Evolutionary conservation across 64 coral and sea anemone genomes (phyloP), one percentile per base, ranked within the genome.

Genomic region (Stichodactyla mertensii): DNA sequence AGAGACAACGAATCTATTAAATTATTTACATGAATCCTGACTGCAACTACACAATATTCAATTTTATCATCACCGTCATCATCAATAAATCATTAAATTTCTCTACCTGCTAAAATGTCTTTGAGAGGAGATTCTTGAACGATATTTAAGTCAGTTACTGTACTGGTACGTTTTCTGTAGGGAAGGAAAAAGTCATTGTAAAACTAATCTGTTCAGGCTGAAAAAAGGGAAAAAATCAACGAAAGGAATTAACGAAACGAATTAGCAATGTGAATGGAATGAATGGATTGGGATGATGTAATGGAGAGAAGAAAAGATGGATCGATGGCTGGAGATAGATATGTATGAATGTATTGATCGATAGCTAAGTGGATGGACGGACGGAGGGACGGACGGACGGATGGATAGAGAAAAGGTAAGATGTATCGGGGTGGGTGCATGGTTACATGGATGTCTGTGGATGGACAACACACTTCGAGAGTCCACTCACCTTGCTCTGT

Each of bases 401-500:
- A 58, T n/a, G 7, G 6, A 87, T 11, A 2, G n/a, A 69, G 5
- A 23, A 22, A 20, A 9, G 18, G 64, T 8, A 22, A 20, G 64
- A 69, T 45, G 36, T 45, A 45, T 45, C 36, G 59, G 59, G 13
- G n/a, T 56, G 23, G n/a, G 18, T 57, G 18, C 4, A 84, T 58
- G 31, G 22, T 45, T 45, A 22, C 19, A 22, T 23, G 64, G n/a
- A 69, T 23, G 64, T 1, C 19, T 9, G n/a, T 20, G 7, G 6
- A 69, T n/a, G 1, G 64, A 69, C 19, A 9, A 16, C 6, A 19
- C 0, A 81, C 19, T 64, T 31, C 8, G 36, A 8, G 18, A 10
- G 59, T 11, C 62, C 45, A 20, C 83, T 90, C 3, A 95, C 94
- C 94, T 84, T 56, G 88, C 91, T 16, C 94, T 78, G 52, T 96